Evolutionary conservation across 1,140 invertebrate species (phyloP).

Genomic region (Drosophila guanche): DNA sequence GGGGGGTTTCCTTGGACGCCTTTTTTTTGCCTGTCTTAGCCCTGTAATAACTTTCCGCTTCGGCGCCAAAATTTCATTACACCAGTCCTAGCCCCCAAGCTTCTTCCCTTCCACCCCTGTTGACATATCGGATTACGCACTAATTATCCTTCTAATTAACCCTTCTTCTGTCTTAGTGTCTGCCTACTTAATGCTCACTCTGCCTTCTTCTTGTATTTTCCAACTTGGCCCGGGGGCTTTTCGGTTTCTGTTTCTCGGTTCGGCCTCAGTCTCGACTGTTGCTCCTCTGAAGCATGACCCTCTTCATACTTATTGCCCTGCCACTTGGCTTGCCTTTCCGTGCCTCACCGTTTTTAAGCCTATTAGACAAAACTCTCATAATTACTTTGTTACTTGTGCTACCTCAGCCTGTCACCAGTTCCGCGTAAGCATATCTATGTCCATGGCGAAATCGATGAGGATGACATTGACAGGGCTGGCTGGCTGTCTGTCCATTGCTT

Average conservation of each 20-base stretch:
- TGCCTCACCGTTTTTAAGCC: conserved; percentile 66
- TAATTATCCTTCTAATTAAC: conserved; percentile 82
- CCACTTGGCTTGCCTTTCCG: conserved; percentile 40
- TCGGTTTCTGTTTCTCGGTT: conserved; percentile 25
- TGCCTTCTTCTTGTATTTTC: conserved; percentile 34
- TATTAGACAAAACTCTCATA: conserved; percentile 77
- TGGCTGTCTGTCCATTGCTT: background rate
- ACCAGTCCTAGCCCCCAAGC: background rate
- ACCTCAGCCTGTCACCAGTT: conserved; percentile 20
- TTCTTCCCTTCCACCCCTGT: conserved; percentile 40
- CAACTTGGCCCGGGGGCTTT: conserved; percentile 32
- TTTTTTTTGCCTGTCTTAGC: conserved; percentile 3
- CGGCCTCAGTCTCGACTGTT: conserved; percentile 11
- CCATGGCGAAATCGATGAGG: conserved; percentile 16
- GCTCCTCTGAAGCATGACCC: conserved; percentile 72
- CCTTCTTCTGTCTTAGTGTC: conserved; percentile 45
- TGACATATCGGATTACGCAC: conserved; percentile 82
- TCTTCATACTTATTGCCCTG: conserved; percentile 5
- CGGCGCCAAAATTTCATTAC: conserved; percentile 71
- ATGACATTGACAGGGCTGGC: conserved; percentile 16
- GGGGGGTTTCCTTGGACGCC: background rate
- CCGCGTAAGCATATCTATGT: conserved; percentile 37
- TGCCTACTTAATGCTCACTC: conserved; percentile 45
- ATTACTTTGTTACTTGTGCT: conserved; percentile 68
- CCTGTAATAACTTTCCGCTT: conserved; percentile 57